phyloP scores from a whole-genome alignment of 2,888 invertebrate species.

The Tinea semifulvella region DNA sequence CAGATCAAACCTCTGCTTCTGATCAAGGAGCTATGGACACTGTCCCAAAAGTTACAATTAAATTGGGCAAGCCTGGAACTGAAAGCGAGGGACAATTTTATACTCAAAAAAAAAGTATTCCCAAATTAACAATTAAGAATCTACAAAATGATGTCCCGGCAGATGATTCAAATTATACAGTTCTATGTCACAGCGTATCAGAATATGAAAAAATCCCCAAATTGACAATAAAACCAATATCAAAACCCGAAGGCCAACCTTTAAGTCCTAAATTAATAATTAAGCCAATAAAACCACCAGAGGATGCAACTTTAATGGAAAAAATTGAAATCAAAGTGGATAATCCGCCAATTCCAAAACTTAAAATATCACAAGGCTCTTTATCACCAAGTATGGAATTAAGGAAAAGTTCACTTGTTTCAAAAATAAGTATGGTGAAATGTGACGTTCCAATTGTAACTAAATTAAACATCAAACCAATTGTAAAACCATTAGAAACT shows the following conservation, averaged over 20 bases:
- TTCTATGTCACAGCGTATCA: constrained; percentile 45
- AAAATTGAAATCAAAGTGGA: constrained; percentile 25
- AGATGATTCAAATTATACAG: constrained; percentile 39
- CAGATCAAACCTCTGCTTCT: constrained; percentile 50
- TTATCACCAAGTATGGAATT: constrained; percentile 31
- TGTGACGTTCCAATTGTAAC: constrained; percentile 60
- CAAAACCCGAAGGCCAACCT: constrained; percentile 45
- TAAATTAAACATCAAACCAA: constrained; percentile 64
- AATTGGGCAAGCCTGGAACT: constrained; percentile 53
- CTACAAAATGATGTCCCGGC: constrained; percentile 43
- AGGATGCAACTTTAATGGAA: constrained; percentile 18
- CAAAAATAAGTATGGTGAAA: constrained; percentile 61
- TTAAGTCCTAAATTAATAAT: constrained; percentile 59
- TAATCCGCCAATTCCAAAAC: constrained; percentile 30
- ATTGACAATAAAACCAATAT: constrained; percentile 50
- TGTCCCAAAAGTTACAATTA: constrained; percentile 58
- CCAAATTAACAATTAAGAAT: constrained; percentile 52
- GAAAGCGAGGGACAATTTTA: constrained; percentile 54
- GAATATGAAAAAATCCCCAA: constrained; percentile 53
- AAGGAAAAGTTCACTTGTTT: constrained; percentile 55
- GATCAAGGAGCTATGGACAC: constrained; percentile 45
- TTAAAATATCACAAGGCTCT: constrained; percentile 37
- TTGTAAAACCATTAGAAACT: constrained; percentile 25
- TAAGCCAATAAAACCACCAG: constrained; percentile 52
- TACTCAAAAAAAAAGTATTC: constrained; percentile 47